A percentile compares a stretch with the other conserved stretches of the same genome.
These are phyloP conservation scores for Circaetus gallicus DNA, from an alignment of 2,113 vertebrate species.

Conservation along the genomic window DNA sequence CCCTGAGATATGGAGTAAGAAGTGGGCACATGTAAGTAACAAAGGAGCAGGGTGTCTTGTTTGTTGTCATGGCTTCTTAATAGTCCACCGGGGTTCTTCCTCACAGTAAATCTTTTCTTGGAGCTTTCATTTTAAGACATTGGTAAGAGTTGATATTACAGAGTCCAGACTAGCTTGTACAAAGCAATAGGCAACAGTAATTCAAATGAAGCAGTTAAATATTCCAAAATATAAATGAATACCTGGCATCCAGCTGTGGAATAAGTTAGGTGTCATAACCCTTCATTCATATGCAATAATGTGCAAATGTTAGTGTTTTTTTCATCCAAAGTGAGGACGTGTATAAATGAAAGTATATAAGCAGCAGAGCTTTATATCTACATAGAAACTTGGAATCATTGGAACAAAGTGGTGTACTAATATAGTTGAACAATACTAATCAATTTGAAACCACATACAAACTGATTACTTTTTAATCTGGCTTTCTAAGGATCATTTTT, in stretches of 20 bases:
- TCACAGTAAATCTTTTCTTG: not conserved
- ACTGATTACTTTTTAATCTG: not conserved
- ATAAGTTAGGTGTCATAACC: accelerated
- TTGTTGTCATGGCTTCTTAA: accelerated
- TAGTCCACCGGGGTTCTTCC: not conserved
- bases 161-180: not conserved
- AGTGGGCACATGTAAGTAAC: constrained; percentile 79
- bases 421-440: not conserved
- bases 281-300: not conserved
- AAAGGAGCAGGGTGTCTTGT: accelerated
- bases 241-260: not conserved
- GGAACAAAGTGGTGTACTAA: not conserved
- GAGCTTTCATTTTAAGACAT: not conserved
- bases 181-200: not conserved
- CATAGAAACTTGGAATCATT: not conserved
- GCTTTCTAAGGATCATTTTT: not conserved
- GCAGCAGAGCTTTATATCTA: not conserved
- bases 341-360: not conserved
- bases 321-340: not conserved
- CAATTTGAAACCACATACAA: not conserved
- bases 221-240: not conserved
- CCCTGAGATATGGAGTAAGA: constrained; percentile 65
- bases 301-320: accelerated
- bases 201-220: not conserved
- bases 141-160: not conserved